phyloP scores from a whole-genome alignment of 1,140 invertebrate species.

The Triops cancriformis region DNA sequence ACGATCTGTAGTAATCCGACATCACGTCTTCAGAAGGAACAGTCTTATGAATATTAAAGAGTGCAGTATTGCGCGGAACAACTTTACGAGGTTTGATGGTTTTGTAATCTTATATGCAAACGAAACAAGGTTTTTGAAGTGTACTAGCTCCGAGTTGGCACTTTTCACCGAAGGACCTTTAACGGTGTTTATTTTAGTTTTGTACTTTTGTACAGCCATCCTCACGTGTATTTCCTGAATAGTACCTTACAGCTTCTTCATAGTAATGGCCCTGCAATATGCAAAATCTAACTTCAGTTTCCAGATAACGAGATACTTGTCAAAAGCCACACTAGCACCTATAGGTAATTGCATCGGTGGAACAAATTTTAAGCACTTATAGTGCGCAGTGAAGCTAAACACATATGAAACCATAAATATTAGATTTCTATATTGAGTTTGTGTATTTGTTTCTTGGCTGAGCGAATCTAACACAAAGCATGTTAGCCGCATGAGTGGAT shows the following conservation, averaged over 20 bases:
- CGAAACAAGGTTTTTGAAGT: background rate
- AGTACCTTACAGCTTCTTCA: no score
- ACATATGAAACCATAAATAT: no score
- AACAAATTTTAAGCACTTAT: background rate
- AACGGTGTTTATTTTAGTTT: background rate
- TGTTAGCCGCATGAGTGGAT: no score
- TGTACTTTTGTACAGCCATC: no score
- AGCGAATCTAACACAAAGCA: no score
- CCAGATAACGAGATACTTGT: background rate
- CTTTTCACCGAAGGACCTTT: background rate
- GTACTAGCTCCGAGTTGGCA: background rate
- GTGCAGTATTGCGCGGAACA: background rate
- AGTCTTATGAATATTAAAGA: background rate
- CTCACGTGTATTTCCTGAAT: no score
- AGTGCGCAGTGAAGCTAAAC: background rate
- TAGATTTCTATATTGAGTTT: no score
- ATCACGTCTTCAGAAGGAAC: background rate
- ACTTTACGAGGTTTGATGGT: background rate
- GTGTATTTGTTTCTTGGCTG: no score
- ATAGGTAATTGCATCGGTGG: background rate
- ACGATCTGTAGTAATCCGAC: background rate
- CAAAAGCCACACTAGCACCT: background rate
- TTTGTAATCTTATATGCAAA: background rate
- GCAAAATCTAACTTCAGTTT: background rate
- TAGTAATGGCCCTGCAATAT: background rate